Evolutionary conservation across 2,888 invertebrate genomes (phyloP).

Genomic region (Didymodactylos carnosus): DNA sequence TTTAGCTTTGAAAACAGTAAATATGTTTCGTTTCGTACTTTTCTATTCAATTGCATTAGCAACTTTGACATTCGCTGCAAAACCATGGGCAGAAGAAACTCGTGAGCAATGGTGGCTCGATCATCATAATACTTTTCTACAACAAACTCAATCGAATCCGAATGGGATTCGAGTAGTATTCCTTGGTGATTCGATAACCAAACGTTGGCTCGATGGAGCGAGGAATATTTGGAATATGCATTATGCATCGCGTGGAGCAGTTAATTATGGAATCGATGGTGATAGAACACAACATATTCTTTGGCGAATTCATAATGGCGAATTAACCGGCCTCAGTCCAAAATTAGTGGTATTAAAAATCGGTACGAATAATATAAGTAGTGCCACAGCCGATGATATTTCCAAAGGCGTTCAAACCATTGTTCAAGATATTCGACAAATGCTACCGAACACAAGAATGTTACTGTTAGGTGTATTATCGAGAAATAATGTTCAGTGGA

Average conservation of each 20-base stretch:
- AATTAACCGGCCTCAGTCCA: slow-evolving; percentile 62
- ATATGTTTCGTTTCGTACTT: too few species aligned
- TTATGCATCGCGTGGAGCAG: neutral
- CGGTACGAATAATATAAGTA: slow-evolving; percentile 65
- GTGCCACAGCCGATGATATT: slow-evolving; percentile 54
- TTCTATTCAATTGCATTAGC: too few species aligned
- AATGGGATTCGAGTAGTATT: neutral
- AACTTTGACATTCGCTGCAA: too few species aligned
- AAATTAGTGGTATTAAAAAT: slow-evolving; percentile 69
- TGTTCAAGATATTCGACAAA: slow-evolving; percentile 50
- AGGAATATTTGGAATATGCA: neutral
- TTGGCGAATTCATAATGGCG: slow-evolving; percentile 72
- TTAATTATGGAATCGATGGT: slow-evolving; percentile 68
- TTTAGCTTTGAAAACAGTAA: too few species aligned
- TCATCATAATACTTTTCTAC: too few species aligned
- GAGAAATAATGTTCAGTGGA: neutral
- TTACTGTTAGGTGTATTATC: neutral
- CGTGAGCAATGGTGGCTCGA: too few species aligned
- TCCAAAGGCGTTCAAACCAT: slow-evolving; percentile 60
- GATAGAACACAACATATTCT: slow-evolving; percentile 70
- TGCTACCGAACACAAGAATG: slow-evolving; percentile 41
- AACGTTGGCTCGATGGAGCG: neutral
- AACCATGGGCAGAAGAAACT: too few species aligned
- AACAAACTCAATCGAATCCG: too few species aligned
- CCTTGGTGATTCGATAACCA: neutral